Base-by-base conservation (phyloP, 2,113 vertebrate genomes). In the Zeus faber region DNA sequence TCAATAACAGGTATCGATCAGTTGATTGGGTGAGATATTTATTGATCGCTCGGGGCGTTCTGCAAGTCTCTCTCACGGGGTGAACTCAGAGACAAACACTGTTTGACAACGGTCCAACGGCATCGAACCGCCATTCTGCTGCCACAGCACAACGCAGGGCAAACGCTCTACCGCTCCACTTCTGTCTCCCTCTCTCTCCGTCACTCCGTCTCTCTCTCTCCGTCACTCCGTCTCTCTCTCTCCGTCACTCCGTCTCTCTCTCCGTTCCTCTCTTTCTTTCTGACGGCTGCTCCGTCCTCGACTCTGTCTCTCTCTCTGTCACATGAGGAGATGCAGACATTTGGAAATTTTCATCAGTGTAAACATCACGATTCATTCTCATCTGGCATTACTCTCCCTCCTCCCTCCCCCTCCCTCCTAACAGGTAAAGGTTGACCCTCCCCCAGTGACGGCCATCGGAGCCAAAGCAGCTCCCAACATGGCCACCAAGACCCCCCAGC, bases 401-500 rank as follows among this genome's bases (percentile, higher is more conserved):
- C 59, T 54, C 14, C 25, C 65, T 52, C 16, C 79, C 35, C 71
- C 65, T 48, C 8, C 44, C 13, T 2, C 88, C 79, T n/a, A 20
- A 21, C 79, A 97, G 95, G 81, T 81, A 0, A 95, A 94, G 87
- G 86, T 83, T 0, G 94, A 97, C 61, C 89, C 90, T 1, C 65
- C 68, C 2, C 89, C 92, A 0, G 45, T 67, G 0, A 90, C 90
- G 79, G 64, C 88, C 16, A 89, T 87, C 46, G 77, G 91, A 72
- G 88, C 88, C 8, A 98, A 96, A 87, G 90, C 90, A 43, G 88
- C 79, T 2, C 82, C 90, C 17, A 85, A 89, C 62, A 91, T 91
- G 56, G 91, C 91, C 5, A 90, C 85, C 18, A 94, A 92, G 87
- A 77, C 70, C 0, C 80, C 87, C 3, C 93, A 93, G 72, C 88